Evolutionary conservation across 1,140 invertebrate genomes (phyloP), one percentile per base, ranked within the genome.

Genomic region (Bursaphelenchus mucronatus): DNA sequence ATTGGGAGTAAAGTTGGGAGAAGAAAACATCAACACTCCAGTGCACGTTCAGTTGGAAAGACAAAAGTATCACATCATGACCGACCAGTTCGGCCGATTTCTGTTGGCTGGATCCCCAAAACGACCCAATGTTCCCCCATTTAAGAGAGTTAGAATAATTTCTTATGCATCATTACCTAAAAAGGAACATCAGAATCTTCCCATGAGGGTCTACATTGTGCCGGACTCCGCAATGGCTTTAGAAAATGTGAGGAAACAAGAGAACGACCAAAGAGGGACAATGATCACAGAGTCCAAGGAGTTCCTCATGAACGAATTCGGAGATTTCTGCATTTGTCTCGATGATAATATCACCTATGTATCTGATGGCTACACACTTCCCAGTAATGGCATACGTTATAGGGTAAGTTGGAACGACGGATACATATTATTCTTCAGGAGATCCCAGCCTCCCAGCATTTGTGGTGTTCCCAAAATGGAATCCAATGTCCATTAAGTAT

Each of bases 401-500:
- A 13, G 75, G 50, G 70, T 74, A 46, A 40, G 61, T 55, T 13
- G 0, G n/a, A 13, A 6, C 47, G n/a, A 45, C 17, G 10, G 0
- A n/a, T 21, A n/a, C 8, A 21, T 7, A 8, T 6, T 9, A 15
- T 10, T n/a, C 52, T 75, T 50, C 39, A 76, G 74, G 76, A 78
- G 51, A 78, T 78, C 39, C 52, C 78, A 8, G 78, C 75, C 41
- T 50, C 52, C 9, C 72, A 71, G 41, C 77, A 80, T 54, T 52
- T 59, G 39, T 80, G 78, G 78, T 79, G 74, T 62, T 61, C 70
- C 47, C 76, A 78, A 54, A 78, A 78, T 58, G 76, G 76, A 9
- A 61, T 78, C 8, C 76, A 78, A 56, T 80, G 74, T 50, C 55
- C 61, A 0, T 40, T 78, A 8, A 61, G 58, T 19, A 40, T 78